Percentiles rank a stretch among this genome's conserved stretches.
Evolutionary conservation across 1,140 invertebrate genomes (phyloP).

Genomic region (Danaus plexippus): DNA sequence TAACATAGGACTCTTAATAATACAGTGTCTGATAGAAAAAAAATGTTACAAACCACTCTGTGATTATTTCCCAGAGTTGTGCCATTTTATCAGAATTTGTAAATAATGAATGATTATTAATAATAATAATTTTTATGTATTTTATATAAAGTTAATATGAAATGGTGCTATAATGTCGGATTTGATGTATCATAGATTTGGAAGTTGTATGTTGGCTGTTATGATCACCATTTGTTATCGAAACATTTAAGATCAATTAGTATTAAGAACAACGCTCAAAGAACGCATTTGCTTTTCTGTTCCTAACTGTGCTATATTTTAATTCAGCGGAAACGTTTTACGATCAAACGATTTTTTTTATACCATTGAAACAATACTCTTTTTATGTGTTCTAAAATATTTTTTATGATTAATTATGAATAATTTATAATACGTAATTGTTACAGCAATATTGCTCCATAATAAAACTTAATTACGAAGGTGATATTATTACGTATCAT

Average conservation of each 20-base stretch:
- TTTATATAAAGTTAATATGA: conserved; percentile 8
- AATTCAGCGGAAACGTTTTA: neutral
- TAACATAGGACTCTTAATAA: neutral
- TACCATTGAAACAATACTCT: neutral
- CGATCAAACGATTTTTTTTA: neutral
- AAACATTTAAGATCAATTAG: too few relatives aligned
- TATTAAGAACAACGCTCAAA: conserved; percentile 20
- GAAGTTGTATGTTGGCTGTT: too few relatives aligned
- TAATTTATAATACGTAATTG: too few relatives aligned
- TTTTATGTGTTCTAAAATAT: conserved; percentile 4
- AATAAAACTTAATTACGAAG: conserved; percentile 15
- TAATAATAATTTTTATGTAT: too few relatives aligned
- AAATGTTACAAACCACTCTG: too few relatives aligned
- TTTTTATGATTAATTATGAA: too few relatives aligned
- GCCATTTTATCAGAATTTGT: too few relatives aligned
- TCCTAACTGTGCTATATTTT: conserved; percentile 17
- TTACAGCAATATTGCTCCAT: conserved; percentile 11
- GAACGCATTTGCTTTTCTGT: conserved; percentile 24
- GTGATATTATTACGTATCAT: conserved; percentile 18
- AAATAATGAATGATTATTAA: too few relatives aligned
- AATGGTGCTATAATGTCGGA: conserved; percentile 10
- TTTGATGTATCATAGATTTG: too few relatives aligned
- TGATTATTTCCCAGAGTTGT: too few relatives aligned
- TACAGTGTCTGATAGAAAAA: too few relatives aligned
- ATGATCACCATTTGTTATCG: too few relatives aligned